Percentiles rank a stretch among this genome's conserved stretches.
These are phyloP conservation scores for Melanargia galathea DNA, from an alignment of 2,888 invertebrate species.

Conservation along the genomic window DNA sequence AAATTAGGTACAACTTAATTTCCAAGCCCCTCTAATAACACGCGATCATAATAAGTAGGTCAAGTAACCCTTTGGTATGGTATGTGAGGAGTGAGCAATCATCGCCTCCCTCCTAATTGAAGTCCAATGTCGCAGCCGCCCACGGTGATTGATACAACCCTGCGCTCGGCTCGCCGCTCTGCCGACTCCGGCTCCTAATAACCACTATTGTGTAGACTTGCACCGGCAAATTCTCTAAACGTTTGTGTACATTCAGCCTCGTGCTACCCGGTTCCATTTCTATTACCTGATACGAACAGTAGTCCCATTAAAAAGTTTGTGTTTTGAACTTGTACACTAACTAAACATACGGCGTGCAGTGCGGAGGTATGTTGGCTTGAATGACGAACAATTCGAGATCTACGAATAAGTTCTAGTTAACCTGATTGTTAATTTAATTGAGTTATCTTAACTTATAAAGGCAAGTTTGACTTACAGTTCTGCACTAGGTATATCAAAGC, in stretches of 20 bases:
- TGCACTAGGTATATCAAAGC: background rate
- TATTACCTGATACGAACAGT: background rate
- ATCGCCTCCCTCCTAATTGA: slow-evolving; percentile 80
- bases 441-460: no score
- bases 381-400: background rate
- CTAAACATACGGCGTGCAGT: background rate
- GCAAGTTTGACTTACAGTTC: no score
- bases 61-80: slow-evolving; percentile 75
- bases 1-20: slow-evolving; percentile 57
- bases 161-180: slow-evolving; percentile 42
- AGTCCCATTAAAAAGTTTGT: background rate
- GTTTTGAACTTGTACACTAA: background rate
- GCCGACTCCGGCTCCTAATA: slow-evolving; percentile 61
- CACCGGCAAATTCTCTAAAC: slow-evolving; percentile 19
- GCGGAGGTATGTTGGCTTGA: background rate
- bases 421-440: no score
- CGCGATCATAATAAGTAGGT: slow-evolving; percentile 74
- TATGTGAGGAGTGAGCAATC: slow-evolving; percentile 62
- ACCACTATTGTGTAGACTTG: slow-evolving; percentile 66
- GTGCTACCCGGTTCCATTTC: background rate
- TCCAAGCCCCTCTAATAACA: slow-evolving; percentile 59
- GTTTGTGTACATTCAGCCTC: background rate
- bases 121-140: slow-evolving; percentile 81
- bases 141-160: slow-evolving; percentile 79
- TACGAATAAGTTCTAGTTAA: background rate